Base-by-base conservation (phyloP, 2,888 invertebrate genomes). In the Nasonia oneida region DNA sequence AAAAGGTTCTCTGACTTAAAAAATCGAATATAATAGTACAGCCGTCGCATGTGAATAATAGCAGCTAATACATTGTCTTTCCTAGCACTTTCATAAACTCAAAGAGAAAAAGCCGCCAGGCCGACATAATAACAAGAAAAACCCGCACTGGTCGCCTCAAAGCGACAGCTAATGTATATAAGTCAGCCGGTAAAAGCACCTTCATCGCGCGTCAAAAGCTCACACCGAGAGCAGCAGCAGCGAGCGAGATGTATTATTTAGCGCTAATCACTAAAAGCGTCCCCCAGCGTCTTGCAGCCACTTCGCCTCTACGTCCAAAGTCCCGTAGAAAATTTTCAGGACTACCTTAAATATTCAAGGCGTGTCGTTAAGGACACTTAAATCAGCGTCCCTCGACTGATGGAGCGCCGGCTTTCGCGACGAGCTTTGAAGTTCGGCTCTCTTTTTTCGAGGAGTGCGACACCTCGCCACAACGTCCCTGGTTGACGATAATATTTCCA, bases 301-400 rank as follows among this genome's bases (percentile, higher is more conserved):
- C 70, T 37, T 37, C 5, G 61, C 18, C 29, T 42, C 5, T 42
- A 18, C 10, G 14, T 29, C 23, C 77, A 80, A 77, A 86, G 81
- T 81, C 83, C 77, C 73, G 47, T 61, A 42, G 50, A 80, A 86
- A 82, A 61, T 84, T 83, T 86, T 86, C 70, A 81, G 81, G 86
- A 67, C 64, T 78, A 50, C 70, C 67, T 86, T 75, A 84, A 82
- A 75, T 61, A 81, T 84, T 86, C 81, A 81, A 61, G 70, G 75
- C 81, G 77, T 29, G 1, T 87, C 82, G 86, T 89, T 87, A 87
- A 84, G 81, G 42, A 84, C 75, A 78, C 86, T 86, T 78, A 78
- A 86, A 84, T 84, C 86, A 81, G 84, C 73, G 79, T 57, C 42
- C 18, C 50, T 50, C 50, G 37, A 37, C 47, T 70, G 61, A 81